Evolutionary conservation across 23 tunicate genomes (phyloP).

Genomic region (Styela plicata): DNA sequence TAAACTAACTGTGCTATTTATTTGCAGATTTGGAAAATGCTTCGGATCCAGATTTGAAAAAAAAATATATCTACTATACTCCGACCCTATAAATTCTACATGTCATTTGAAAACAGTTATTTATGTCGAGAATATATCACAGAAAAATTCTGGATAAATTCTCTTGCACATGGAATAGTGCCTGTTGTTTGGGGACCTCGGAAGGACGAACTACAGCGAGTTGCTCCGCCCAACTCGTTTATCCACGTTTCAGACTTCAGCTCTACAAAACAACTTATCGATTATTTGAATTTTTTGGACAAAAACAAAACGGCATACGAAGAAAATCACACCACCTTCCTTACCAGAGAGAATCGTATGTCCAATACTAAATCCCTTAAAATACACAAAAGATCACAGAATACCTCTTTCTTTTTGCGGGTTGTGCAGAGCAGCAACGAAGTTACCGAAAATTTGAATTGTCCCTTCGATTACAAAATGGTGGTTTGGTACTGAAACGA

Average conservation of each 20-base stretch:
- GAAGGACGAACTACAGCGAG: constrained; percentile 36
- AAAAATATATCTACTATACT: constrained; percentile 8
- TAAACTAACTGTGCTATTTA: too few species aligned
- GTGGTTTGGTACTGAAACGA: neutral
- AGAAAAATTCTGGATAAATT: constrained; percentile 57
- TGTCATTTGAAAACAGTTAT: constrained; percentile 46
- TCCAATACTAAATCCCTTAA: neutral
- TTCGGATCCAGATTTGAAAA: constrained; percentile 15
- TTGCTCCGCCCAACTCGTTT: constrained; percentile 62
- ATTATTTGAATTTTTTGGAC: constrained; percentile 34
- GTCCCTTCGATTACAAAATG: neutral
- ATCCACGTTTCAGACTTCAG: constrained; percentile 50
- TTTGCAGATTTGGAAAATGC: constrained; percentile 55
- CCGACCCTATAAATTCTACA: constrained; percentile 28
- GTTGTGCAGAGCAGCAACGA: neutral
- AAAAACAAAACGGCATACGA: constrained; percentile 40
- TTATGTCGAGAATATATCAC: constrained; percentile 50
- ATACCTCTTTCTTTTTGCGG: neutral
- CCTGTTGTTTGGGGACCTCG: constrained; percentile 73
- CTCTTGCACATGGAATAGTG: constrained; percentile 29
- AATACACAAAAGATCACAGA: neutral
- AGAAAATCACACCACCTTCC: constrained; percentile 12
- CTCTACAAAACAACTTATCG: constrained; percentile 23
- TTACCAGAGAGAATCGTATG: neutral
- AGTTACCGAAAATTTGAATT: neutral